These are phyloP conservation scores for Lordiphosa mommai DNA, from an alignment of 1,140 invertebrate species.

Conservation along the genomic window DNA sequence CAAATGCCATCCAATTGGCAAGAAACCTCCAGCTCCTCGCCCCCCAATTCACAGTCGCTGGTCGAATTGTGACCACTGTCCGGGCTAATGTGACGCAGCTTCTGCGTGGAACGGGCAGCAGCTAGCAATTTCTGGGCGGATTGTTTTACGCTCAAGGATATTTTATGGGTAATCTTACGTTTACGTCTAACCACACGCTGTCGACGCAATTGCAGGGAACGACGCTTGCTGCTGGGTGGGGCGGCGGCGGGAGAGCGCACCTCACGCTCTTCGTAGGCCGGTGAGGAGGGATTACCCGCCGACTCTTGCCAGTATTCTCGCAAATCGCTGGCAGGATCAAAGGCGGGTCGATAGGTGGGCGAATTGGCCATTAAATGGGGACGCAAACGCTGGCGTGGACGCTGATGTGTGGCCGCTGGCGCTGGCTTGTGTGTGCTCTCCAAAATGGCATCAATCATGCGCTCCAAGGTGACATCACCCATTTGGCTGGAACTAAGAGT, in stretches of 20 bases:
- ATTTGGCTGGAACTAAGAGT: conserved; percentile 66
- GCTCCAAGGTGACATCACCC: conserved; percentile 73
- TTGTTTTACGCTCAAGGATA: conserved; percentile 54
- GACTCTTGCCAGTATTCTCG: conserved; percentile 46
- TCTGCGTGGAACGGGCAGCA: conserved; percentile 30
- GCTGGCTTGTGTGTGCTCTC: conserved; percentile 61
- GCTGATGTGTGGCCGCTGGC: neutral
- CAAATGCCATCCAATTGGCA: conserved; percentile 55
- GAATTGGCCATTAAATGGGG: neutral
- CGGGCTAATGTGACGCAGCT: conserved; percentile 64
- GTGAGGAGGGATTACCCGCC: neutral
- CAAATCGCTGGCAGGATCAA: conserved; percentile 66
- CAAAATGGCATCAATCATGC: conserved; percentile 78
- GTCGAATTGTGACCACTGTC: conserved; percentile 77
- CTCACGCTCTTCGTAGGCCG: conserved; percentile 43
- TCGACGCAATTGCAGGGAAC: conserved; percentile 47
- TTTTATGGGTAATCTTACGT: conserved; percentile 56
- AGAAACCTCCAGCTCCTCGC: conserved; percentile 38
- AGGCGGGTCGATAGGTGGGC: conserved; percentile 62
- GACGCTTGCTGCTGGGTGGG: conserved; percentile 8
- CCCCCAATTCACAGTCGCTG: conserved; percentile 58
- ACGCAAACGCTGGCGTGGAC: neutral
- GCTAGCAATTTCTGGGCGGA: conserved; percentile 66
- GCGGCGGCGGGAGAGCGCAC: conserved; percentile 23
- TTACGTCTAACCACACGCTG: conserved; percentile 72